Base-by-base conservation (phyloP, 2,797 vertebrate species). In the Agapornis canus region DNA sequence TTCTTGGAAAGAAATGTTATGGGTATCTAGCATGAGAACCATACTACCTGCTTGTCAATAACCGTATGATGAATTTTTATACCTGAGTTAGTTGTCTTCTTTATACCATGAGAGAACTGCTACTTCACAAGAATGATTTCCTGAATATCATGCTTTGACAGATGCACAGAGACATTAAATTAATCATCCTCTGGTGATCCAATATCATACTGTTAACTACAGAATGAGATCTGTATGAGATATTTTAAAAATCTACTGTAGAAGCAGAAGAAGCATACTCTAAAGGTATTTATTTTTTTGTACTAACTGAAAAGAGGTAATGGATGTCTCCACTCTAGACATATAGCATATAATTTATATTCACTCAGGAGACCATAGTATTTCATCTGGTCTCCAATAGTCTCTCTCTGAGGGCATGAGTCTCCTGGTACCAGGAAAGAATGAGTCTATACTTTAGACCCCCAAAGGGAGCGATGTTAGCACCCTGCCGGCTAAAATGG, bases 391-490 rank as follows among this genome's bases (percentile, higher is more conserved):
- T 26, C 45, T 63, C 73, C 29, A 39, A 4, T 3, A 63, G 6
- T 10, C 9, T 64, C 11, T 29, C 21, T 78, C 27, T 64, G n/a
- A 61, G 23, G 7, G 3, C 8, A 22, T 27, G 5, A 32, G 16
- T 32, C 11, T 31, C 9, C 23, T 42, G 3, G 11, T 22, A 5
- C 45, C 7, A 65, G 16, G 13, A 82, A 78, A 63, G 10, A 10
- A 22, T 26, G 6, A 52, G 4, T 40, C 47, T 26, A 12, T 4
- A 27, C 9, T 76, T 73, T 16, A 25, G 19, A 51, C 2, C 2
- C 6, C 16, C 4, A 25, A 15, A 6, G 31, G 8, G 11, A 39
- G 18, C 4, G 12, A 29, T 0, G 1, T 12, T 35, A 12, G 7
- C 69, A 21, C 29, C 25, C 14, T 66, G 11, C 6, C 22, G 13